Conservation (phyloP, 2,888 invertebrate genomes). For the Dryococelus australis region DNA sequence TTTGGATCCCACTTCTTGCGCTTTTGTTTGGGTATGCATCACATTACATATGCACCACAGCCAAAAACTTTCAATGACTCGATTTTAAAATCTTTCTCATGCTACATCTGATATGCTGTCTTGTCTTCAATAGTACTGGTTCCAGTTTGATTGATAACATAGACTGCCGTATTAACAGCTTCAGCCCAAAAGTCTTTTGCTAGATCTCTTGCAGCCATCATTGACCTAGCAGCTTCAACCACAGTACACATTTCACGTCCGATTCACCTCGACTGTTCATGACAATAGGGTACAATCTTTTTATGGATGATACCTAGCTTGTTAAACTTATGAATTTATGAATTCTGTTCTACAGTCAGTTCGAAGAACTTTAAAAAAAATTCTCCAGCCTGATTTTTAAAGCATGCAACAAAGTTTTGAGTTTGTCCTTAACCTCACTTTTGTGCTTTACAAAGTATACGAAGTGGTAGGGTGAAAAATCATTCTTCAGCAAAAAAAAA, state of each 20-base stretch:
- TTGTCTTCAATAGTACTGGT: background rate
- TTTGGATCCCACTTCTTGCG: background rate
- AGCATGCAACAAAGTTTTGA: background rate
- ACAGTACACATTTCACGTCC: background rate
- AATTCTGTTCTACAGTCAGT: background rate
- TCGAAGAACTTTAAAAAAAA: no score
- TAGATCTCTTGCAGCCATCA: background rate
- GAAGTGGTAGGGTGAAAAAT: background rate
- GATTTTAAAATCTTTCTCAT: background rate
- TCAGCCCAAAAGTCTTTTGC: background rate
- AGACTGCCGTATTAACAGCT: background rate
- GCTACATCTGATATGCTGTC: background rate
- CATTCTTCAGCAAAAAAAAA: background rate
- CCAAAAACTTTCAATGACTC: background rate
- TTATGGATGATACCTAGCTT: background rate
- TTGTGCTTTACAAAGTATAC: background rate
- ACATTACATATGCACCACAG: background rate
- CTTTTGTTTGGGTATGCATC: background rate
- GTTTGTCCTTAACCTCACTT: background rate
- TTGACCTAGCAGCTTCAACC: background rate
- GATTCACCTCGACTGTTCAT: background rate
- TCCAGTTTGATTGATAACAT: background rate
- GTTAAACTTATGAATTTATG: background rate
- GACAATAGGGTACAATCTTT: background rate
- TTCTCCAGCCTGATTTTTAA: no score